phyloP scores from a whole-genome alignment of 1,140 invertebrate genomes.

The Sitobion miscanthi region DNA sequence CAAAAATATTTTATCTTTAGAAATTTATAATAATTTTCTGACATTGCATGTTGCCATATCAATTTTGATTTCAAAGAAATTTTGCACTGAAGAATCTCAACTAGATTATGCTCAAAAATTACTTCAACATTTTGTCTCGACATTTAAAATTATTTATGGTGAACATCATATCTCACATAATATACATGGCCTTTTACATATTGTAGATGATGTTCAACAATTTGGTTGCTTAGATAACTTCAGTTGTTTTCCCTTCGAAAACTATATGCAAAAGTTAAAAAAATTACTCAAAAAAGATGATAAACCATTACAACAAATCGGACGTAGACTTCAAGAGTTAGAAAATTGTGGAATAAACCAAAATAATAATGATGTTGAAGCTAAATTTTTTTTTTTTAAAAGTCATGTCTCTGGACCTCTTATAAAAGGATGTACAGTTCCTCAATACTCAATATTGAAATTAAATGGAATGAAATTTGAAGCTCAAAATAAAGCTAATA shows the following conservation, averaged over 20 bases:
- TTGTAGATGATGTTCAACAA: neutral
- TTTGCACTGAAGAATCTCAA: neutral
- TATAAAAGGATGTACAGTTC: no score
- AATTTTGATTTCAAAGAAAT: neutral
- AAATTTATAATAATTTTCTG: neutral
- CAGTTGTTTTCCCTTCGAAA: neutral
- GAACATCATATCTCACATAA: neutral
- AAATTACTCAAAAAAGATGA: neutral
- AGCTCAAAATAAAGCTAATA: no score
- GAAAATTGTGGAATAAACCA: neutral
- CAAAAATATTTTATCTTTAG: neutral
- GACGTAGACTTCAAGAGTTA: neutral
- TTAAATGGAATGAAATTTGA: no score
- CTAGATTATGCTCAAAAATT: neutral
- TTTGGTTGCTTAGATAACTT: neutral
- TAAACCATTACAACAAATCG: neutral
- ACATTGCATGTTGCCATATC: neutral
- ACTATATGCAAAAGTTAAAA: neutral
- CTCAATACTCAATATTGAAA: no score
- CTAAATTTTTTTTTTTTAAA: no score
- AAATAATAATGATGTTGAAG: no score
- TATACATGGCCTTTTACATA: neutral
- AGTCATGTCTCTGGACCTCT: no score
- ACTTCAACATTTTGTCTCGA: neutral
- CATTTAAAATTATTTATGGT: slow-evolving; percentile 1